Evolutionary conservation across 2,113 vertebrate species (phyloP).

Genomic region (Atrichornis clamosus): DNA sequence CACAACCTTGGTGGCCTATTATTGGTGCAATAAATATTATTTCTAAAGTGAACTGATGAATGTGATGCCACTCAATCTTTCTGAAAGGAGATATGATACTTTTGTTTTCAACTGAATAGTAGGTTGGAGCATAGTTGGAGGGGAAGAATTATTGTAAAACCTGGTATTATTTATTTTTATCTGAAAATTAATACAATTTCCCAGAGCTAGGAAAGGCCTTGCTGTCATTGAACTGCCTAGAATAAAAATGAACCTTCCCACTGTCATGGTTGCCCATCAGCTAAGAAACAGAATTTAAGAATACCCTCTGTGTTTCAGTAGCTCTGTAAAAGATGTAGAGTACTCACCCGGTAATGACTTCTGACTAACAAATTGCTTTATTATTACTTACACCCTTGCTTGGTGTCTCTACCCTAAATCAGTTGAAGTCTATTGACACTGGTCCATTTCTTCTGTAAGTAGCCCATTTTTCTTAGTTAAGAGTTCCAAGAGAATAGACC

Average conservation of each 20-base stretch:
- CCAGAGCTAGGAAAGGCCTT: background rate
- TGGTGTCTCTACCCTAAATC: background rate
- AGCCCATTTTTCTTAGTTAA: background rate
- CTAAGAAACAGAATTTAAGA: background rate
- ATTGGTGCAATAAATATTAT: background rate
- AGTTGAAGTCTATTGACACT: background rate
- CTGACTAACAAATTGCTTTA: background rate
- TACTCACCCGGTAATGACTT: background rate
- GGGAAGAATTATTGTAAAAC: background rate
- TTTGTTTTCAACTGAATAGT: background rate
- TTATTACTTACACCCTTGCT: background rate
- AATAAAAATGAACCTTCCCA: background rate
- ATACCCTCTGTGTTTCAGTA: background rate
- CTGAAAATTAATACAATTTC: background rate
- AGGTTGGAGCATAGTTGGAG: fast-evolving
- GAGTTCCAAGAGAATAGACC: background rate
- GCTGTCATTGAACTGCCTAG: background rate
- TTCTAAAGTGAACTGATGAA: background rate
- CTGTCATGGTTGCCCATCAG: background rate
- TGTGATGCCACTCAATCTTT: background rate
- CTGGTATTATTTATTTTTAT: background rate
- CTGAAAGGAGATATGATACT: background rate
- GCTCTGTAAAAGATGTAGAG: background rate
- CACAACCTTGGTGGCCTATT: fast-evolving
- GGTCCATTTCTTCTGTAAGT: background rate